Evolutionary conservation across 2,888 invertebrate species (phyloP).

Genomic region (Drosophila anceps): DNA sequence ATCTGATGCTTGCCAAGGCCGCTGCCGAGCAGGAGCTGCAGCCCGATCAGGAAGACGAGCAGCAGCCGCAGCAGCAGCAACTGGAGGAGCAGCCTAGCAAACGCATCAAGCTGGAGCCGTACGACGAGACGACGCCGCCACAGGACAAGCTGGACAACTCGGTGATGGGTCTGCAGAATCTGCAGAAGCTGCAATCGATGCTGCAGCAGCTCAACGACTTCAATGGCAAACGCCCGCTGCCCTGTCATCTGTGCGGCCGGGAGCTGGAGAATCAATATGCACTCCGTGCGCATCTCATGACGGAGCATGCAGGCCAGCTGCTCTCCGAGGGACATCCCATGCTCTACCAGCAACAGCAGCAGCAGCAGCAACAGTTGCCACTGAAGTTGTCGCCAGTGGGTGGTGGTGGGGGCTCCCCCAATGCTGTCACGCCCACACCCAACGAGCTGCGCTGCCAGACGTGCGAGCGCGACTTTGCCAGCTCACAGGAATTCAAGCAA

Average conservation of each 20-base stretch:
- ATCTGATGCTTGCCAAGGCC: constrained; percentile 88
- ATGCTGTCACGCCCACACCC: constrained; percentile 52
- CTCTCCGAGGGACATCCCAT: constrained; percentile 57
- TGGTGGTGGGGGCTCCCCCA: constrained; percentile 56
- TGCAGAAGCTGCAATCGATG: constrained; percentile 96
- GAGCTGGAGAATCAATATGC: constrained; percentile 91
- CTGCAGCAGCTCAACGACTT: constrained; percentile 94
- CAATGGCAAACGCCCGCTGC: constrained; percentile 87
- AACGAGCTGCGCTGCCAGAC: constrained; percentile 83
- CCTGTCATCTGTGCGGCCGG: constrained; percentile 90
- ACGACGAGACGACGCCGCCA: constrained; percentile 46
- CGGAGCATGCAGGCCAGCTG: constrained; percentile 81
- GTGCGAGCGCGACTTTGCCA: constrained; percentile 87
- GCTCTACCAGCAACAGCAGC: constrained; percentile 66
- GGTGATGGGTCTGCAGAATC: constrained; percentile 91
- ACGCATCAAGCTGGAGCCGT: constrained; percentile 79
- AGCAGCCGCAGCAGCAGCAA: constrained; percentile 65
- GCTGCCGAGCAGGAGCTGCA: constrained; percentile 58
- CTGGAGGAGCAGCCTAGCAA: constrained; percentile 69
- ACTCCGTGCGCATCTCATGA: constrained; percentile 86
- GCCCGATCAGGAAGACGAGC: constrained; percentile 38
- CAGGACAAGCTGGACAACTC: constrained; percentile 81
- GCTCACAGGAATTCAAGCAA: constrained; percentile 89
- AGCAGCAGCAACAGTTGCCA: constrained; percentile 54
- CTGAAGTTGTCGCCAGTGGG: constrained; percentile 78